These are phyloP conservation scores for Irena cyanogastra DNA, from an alignment of 2,113 vertebrate genomes.

Conservation along the genomic window DNA sequence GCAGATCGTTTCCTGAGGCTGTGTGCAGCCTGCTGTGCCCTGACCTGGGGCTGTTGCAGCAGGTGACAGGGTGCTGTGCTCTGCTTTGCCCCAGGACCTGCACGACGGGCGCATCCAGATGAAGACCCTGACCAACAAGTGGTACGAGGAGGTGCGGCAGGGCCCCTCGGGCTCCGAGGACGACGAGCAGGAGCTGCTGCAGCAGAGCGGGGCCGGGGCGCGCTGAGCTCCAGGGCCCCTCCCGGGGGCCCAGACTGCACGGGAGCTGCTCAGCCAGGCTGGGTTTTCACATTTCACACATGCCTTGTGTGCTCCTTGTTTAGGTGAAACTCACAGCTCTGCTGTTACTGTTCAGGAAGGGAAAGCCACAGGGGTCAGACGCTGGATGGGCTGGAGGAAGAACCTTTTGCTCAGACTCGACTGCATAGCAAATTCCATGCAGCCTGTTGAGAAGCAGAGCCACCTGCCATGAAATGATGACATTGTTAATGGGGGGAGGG, in stretches of 20 bases:
- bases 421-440: neutral
- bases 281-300: neutral
- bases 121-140: constrained; percentile 97
- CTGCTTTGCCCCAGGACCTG: constrained; percentile 79
- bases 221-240: neutral
- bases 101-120: constrained; percentile 94
- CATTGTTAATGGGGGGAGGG: neutral
- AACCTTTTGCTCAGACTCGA: neutral
- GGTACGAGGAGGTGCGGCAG: constrained; percentile 97
- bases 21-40: neutral
- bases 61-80: neutral
- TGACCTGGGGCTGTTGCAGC: neutral
- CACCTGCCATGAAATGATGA: neutral
- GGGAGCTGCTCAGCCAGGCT: neutral
- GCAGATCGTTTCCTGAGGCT: neutral
- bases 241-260: too few species aligned
- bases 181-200: constrained; percentile 91
- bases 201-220: neutral
- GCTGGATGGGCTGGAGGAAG: neutral
- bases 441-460: neutral
- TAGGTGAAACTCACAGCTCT: neutral
- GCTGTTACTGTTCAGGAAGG: neutral
- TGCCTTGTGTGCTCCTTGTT: neutral
- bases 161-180: constrained; percentile 96
- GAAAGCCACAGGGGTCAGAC: neutral